A percentile compares a stretch with the other conserved stretches of the same genome.
Evolutionary conservation across 1,140 invertebrate genomes (phyloP).

Genomic region (Sarcophaga peregrina): DNA sequence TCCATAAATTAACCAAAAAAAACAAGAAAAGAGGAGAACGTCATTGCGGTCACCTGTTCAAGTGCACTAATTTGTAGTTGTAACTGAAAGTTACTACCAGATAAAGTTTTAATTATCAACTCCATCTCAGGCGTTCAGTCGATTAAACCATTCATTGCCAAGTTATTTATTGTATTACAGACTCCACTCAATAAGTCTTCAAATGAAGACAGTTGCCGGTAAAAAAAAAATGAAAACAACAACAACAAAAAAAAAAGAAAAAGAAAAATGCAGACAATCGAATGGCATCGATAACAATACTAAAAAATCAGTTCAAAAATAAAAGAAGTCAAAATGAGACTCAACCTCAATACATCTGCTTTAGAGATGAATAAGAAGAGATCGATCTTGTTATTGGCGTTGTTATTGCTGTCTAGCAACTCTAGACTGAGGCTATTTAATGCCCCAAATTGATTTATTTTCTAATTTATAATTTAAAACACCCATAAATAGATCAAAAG

Average conservation of each 20-base stretch:
- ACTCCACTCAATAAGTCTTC: background rate
- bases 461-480: constrained; percentile 4
- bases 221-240: too few relatives aligned
- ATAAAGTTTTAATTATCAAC: too few relatives aligned
- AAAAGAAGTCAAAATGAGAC: background rate
- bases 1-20: too few relatives aligned
- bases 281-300: background rate
- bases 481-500: too few relatives aligned
- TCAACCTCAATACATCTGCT: constrained; percentile 14
- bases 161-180: background rate
- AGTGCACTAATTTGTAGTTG: too few relatives aligned
- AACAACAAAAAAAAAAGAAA: too few relatives aligned
- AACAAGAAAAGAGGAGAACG: too few relatives aligned
- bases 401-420: background rate
- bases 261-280: background rate
- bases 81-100: too few relatives aligned
- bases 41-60: too few relatives aligned
- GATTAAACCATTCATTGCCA: too few relatives aligned
- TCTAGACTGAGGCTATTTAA: background rate
- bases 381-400: background rate
- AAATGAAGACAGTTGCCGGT: background rate
- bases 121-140: too few relatives aligned
- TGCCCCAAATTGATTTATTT: background rate
- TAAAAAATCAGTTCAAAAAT: background rate
- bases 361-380: background rate